Evolutionary conservation across 2,113 vertebrate species (phyloP).

Genomic region (Tachysurus fulvidraco): DNA sequence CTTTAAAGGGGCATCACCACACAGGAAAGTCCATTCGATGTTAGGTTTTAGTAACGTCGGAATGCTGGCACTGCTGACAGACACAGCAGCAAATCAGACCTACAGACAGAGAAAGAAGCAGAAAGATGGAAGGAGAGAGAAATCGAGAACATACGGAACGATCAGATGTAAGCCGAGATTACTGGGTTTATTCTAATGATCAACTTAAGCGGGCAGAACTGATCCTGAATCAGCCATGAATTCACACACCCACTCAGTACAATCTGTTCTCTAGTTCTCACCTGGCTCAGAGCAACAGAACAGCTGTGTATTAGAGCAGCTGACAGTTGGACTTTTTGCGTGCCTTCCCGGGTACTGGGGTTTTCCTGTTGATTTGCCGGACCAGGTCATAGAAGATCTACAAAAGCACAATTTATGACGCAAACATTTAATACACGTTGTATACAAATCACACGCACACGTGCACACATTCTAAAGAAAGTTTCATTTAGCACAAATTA

Average conservation of each 20-base stretch:
- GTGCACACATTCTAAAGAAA: not conserved
- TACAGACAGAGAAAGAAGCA: conserved; percentile 52
- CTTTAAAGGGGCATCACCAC: conserved; percentile 86
- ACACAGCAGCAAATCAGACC: conserved; percentile 91
- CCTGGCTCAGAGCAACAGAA: conserved; percentile 90
- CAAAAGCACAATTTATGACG: not conserved
- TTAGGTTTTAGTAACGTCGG: conserved; percentile 89
- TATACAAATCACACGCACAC: not conserved
- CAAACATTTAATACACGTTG: not conserved
- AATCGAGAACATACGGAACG: not conserved
- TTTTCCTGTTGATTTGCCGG: conserved; percentile 95
- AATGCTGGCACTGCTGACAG: conserved; percentile 92
- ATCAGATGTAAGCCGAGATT: not conserved
- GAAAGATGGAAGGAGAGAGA: not conserved
- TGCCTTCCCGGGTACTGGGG: conserved; percentile 85
- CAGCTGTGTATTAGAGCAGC: conserved; percentile 86
- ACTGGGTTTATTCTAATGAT: not conserved
- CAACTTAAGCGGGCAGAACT: not conserved
- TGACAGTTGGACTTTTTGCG: conserved; percentile 90
- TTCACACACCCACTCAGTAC: not conserved
- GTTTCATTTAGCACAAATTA: not conserved
- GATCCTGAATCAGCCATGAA: not conserved
- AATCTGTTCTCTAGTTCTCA: conserved; percentile 56
- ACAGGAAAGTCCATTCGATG: conserved; percentile 89
- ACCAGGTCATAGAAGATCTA: conserved; percentile 95